These are phyloP conservation scores for Beroe ovata DNA, from an alignment of 37 sponge, comb jelly and placozoan species.

Conservation along the genomic window DNA sequence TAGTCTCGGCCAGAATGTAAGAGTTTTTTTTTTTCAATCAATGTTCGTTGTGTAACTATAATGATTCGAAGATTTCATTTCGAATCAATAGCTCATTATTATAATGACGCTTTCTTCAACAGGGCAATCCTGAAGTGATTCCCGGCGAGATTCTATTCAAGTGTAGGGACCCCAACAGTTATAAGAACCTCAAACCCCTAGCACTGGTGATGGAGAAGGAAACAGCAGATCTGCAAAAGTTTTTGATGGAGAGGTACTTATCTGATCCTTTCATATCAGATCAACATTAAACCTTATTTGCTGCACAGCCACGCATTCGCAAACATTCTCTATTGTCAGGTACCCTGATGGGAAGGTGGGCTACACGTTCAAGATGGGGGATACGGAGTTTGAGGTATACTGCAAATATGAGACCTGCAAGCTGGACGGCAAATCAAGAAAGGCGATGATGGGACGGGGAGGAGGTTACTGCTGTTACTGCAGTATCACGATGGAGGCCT, in stretches of 20 bases:
- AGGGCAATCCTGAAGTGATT: not conserved
- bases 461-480: conserved; percentile 17
- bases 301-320: too few relatives aligned
- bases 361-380: not conserved
- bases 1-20: too few relatives aligned
- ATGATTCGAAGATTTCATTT: too few relatives aligned
- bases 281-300: too few relatives aligned
- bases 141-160: not conserved
- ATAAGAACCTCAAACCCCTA: not conserved
- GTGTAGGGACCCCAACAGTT: not conserved
- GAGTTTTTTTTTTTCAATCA: too few relatives aligned
- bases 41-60: too few relatives aligned
- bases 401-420: not conserved
- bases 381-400: not conserved
- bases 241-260: not conserved
- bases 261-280: too few relatives aligned
- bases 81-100: too few relatives aligned
- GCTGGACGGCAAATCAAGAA: conserved; percentile 8
- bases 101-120: too few relatives aligned
- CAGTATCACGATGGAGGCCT: not conserved
- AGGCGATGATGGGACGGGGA: conserved; percentile 4
- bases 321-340: too few relatives aligned
- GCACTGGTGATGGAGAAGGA: not conserved
- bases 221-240: not conserved
- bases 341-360: not conserved